phyloP scores from a whole-genome alignment of 2,797 vertebrate species.

The Sebastes elongatus region DNA sequence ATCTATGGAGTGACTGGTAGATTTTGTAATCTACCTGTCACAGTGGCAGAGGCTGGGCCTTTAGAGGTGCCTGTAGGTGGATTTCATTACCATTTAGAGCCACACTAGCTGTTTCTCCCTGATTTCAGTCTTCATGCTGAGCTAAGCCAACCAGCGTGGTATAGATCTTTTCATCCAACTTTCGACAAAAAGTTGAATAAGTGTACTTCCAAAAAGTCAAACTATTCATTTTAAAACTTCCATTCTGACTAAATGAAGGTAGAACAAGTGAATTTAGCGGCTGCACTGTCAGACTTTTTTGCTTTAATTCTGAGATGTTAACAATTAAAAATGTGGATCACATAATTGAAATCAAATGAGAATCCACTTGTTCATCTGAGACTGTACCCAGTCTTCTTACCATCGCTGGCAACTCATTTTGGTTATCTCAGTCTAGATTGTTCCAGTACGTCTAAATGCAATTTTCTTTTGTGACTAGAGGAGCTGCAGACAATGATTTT shows the following conservation, averaged over 20 bases:
- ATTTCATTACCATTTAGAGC: neutral
- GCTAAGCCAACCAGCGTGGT: neutral
- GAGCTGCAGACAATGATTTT: conserved; percentile 42
- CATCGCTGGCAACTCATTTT: conserved; percentile 25
- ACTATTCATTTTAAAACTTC: neutral
- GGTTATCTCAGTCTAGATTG: conserved; percentile 21
- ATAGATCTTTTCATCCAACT: neutral
- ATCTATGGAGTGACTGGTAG: no score
- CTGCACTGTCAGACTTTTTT: neutral
- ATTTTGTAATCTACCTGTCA: no score
- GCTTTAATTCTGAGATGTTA: neutral
- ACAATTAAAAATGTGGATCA: conserved; percentile 27
- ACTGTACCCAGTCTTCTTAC: neutral
- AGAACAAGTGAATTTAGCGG: neutral
- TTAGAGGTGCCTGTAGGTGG: neutral
- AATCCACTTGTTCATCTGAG: neutral
- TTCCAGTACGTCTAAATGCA: conserved; percentile 19
- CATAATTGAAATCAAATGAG: conserved; percentile 32
- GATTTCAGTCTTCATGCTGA: neutral
- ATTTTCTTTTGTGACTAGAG: conserved; percentile 28
- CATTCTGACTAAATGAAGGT: neutral
- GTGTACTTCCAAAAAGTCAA: neutral
- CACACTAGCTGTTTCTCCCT: rapidly evolving
- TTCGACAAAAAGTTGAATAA: neutral
- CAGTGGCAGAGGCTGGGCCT: neutral